Conservation (phyloP, 2,797 vertebrate species). For the Salmo trutta region DNA sequence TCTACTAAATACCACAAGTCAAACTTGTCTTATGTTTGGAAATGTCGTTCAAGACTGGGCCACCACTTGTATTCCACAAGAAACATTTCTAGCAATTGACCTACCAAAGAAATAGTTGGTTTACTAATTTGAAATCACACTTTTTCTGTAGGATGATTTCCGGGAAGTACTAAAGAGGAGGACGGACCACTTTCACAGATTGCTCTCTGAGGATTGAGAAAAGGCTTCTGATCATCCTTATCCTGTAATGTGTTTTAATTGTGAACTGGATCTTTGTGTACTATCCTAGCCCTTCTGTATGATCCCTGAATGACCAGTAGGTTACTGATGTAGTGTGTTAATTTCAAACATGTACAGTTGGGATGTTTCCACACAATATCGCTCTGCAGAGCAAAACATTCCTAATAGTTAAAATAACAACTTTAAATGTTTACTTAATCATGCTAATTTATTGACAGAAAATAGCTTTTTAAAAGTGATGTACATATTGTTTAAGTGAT, state of each 20-base stretch:
- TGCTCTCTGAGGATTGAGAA: conserved; percentile 70
- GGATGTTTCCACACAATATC: conserved; percentile 27
- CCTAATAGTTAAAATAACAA: background rate
- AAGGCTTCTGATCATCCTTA: background rate
- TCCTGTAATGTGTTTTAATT: background rate
- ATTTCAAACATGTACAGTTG: conserved; percentile 42
- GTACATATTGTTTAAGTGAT: conserved; percentile 43
- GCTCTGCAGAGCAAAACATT: conserved; percentile 35
- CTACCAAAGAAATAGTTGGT: too few relatives aligned
- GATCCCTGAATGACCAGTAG: conserved; percentile 11
- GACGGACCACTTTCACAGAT: conserved; percentile 70
- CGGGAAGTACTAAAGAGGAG: conserved; percentile 73
- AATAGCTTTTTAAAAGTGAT: conserved; percentile 30
- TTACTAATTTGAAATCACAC: too few relatives aligned
- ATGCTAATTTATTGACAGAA: conserved; percentile 60
- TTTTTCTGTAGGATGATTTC: conserved; percentile 76
- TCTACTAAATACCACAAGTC: background rate
- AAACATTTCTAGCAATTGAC: too few relatives aligned
- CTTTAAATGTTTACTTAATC: conserved; percentile 31
- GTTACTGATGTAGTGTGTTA: conserved; percentile 10
- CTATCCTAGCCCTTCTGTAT: background rate
- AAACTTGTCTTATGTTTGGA: background rate
- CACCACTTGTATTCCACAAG: background rate
- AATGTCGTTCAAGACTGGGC: background rate
- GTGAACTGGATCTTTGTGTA: background rate